A percentile compares a stretch with the other conserved stretches of the same genome.
Evolutionary conservation across 2,797 vertebrate genomes (phyloP).

Genomic region (Xenopus petersii): DNA sequence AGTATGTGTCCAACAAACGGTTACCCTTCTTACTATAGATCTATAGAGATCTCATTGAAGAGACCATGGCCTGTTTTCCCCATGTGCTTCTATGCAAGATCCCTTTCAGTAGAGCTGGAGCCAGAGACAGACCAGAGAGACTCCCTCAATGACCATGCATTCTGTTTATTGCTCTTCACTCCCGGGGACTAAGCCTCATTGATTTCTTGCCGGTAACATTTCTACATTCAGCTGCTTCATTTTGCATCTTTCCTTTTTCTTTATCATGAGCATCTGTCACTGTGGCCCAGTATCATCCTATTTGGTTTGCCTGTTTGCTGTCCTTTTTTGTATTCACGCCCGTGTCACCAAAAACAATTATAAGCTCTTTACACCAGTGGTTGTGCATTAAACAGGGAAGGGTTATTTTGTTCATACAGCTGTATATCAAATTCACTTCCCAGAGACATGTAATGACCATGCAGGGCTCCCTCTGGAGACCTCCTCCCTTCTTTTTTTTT

Average conservation of each 20-base stretch:
- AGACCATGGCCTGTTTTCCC: neutral
- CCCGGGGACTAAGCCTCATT: conserved; percentile 33
- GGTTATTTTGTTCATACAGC: neutral
- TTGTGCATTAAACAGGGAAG: neutral
- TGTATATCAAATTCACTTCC: neutral
- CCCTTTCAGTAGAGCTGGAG: conserved; percentile 20
- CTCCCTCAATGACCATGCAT: conserved; percentile 11
- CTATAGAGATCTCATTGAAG: too few relatives aligned
- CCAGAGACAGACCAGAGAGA: conserved; percentile 11
- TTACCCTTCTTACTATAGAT: too few relatives aligned
- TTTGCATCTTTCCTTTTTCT: neutral
- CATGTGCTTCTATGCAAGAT: neutral
- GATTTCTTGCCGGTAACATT: conserved; percentile 31
- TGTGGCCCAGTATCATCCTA: too few relatives aligned
- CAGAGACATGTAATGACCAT: neutral
- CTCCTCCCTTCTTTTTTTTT: too few relatives aligned
- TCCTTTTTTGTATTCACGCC: too few relatives aligned
- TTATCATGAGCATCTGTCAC: neutral
- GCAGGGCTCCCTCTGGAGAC: neutral
- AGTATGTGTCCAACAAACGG: too few relatives aligned
- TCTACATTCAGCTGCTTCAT: conserved; percentile 20
- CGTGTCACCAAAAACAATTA: neutral
- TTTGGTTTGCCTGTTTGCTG: neutral
- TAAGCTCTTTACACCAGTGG: neutral
- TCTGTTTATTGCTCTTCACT: conserved; percentile 38